Evolutionary conservation across 2,888 invertebrate genomes (phyloP).

Genomic region (Hirtodrosophila alboralis): DNA sequence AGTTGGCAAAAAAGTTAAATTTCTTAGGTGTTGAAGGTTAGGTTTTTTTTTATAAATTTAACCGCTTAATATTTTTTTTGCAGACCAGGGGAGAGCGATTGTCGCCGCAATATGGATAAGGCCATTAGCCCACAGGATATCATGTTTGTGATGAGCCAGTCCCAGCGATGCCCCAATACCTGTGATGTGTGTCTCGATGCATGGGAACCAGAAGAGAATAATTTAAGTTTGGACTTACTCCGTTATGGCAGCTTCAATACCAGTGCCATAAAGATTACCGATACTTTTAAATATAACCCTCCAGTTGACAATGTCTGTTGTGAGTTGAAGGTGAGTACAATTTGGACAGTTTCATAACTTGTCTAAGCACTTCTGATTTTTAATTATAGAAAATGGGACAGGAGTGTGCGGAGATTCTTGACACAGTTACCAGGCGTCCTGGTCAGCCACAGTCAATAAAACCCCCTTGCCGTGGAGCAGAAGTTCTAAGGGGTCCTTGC

Average conservation of each 20-base stretch:
- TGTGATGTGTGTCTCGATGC: conserved; percentile 47
- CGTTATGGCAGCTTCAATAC: conserved; percentile 62
- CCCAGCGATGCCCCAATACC: conserved; percentile 43
- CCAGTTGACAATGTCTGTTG: conserved; percentile 45
- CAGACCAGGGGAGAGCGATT: conserved; percentile 15
- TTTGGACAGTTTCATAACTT: background rate
- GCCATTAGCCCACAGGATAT: conserved; percentile 71
- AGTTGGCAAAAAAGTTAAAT: too few species aligned
- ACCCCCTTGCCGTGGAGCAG: conserved; percentile 9
- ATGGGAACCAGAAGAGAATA: conserved; percentile 25
- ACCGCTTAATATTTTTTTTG: too few species aligned
- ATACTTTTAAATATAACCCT: conserved; percentile 40
- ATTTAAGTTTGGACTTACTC: conserved; percentile 69
- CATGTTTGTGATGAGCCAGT: conserved; percentile 69
- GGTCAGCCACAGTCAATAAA: background rate
- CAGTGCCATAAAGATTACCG: conserved; percentile 42
- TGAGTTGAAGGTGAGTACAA: conserved; percentile 55
- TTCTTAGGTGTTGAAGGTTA: too few species aligned
- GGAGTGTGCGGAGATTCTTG: conserved; percentile 41
- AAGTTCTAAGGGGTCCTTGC: background rate
- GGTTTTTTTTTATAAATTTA: too few species aligned
- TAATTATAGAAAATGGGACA: conserved; percentile 46
- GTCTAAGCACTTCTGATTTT: background rate
- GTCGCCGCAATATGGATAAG: conserved; percentile 49
- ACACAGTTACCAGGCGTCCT: conserved; percentile 1